phyloP scores from a whole-genome alignment of 1,140 invertebrate species.

The Augochlora pura region DNA sequence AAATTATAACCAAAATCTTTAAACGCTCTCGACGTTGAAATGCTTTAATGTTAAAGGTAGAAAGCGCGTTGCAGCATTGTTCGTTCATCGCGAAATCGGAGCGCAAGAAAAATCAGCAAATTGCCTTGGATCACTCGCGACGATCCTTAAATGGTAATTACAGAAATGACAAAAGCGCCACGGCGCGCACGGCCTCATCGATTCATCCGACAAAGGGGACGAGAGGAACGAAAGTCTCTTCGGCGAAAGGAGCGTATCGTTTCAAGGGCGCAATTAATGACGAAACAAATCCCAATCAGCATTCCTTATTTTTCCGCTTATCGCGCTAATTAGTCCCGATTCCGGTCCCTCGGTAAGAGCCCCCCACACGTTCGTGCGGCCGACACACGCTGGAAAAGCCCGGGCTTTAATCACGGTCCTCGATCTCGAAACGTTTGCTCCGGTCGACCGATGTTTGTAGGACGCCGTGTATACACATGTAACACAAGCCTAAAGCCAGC shows the following conservation, averaged over 20 bases:
- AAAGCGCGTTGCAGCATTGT: too few species aligned
- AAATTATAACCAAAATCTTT: too few species aligned
- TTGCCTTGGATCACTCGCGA: too few species aligned
- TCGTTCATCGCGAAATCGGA: too few species aligned
- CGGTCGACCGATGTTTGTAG: slow-evolving; percentile 57
- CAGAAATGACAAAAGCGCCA: too few species aligned
- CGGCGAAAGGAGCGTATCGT: background rate
- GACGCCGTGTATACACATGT: slow-evolving; percentile 57
- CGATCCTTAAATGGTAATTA: too few species aligned
- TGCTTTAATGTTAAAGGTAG: too few species aligned
- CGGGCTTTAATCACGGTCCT: slow-evolving; percentile 22
- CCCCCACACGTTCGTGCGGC: slow-evolving; percentile 20
- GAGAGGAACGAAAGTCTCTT: too few species aligned
- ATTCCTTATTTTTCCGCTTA: background rate
- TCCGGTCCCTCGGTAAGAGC: background rate
- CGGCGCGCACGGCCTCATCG: too few species aligned
- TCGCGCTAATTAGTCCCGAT: background rate
- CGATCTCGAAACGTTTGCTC: slow-evolving; percentile 23
- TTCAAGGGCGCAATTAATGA: background rate
- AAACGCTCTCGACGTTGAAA: too few species aligned
- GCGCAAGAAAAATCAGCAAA: too few species aligned
- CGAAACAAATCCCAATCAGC: background rate
- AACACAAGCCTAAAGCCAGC: slow-evolving; percentile 61
- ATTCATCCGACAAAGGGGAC: too few species aligned
- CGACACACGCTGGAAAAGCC: slow-evolving; percentile 2